phyloP scores from a whole-genome alignment of 2,113 vertebrate species.

The Urocolius indicus region DNA sequence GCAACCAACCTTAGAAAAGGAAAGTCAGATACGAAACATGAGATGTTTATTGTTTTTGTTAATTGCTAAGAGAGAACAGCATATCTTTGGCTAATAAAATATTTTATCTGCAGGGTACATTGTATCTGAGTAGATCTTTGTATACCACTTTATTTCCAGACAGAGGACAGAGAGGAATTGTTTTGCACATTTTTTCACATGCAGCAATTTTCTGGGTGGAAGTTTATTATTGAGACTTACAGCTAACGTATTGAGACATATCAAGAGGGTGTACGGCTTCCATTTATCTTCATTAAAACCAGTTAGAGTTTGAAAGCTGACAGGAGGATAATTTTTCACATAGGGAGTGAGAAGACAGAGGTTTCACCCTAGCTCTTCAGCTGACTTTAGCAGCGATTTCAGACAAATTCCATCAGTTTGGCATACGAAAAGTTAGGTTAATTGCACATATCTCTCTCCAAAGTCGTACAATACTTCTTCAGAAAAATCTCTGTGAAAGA shows the following conservation, averaged over 20 bases:
- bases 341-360: neutral
- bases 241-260: slow-evolving; percentile 5
- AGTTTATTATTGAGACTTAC: neutral
- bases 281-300: slow-evolving; percentile 61
- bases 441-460: neutral
- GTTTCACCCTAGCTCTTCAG: neutral
- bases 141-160: neutral
- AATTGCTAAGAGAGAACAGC: neutral
- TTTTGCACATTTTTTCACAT: neutral
- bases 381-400: neutral
- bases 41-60: neutral
- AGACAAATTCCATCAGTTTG: neutral
- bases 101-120: neutral
- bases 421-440: neutral
- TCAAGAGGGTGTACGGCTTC: slow-evolving; percentile 18
- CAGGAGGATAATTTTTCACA: neutral
- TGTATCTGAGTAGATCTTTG: neutral
- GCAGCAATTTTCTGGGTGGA: neutral
- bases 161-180: neutral
- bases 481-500: neutral
- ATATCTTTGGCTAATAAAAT: neutral
- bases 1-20: neutral
- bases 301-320: neutral
- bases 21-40: neutral
- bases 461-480: neutral